Conservation (phyloP, 2,888 invertebrate species). For the Clitarchus hookeri region DNA sequence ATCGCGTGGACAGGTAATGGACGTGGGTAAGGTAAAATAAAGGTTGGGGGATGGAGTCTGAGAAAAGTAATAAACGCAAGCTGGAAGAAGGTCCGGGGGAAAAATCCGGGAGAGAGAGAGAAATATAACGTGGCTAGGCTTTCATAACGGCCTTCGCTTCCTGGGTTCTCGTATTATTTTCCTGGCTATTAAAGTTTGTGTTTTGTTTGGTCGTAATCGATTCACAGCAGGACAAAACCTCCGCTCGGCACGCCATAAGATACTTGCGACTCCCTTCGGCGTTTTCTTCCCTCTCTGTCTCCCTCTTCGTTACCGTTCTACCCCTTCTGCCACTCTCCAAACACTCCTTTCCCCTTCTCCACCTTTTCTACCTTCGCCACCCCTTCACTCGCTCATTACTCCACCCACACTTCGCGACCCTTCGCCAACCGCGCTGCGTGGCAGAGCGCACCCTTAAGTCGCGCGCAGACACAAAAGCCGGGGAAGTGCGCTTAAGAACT, state of each 20-base stretch:
- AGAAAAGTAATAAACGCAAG: conserved; percentile 14
- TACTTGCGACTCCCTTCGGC: not conserved
- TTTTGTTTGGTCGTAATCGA: conserved; percentile 26
- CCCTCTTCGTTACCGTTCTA: not conserved
- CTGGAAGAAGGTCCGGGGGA: not conserved
- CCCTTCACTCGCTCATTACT: conserved; percentile 14
- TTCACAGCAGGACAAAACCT: conserved; percentile 4
- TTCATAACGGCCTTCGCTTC: conserved; percentile 20
- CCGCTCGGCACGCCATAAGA: conserved; percentile 6
- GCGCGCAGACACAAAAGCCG: not conserved
- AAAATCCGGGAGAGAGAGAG: not conserved
- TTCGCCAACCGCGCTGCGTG: not conserved
- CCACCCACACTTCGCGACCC: not conserved
- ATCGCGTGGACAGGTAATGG: not conserved
- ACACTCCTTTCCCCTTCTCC: not conserved
- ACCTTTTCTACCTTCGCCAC: not conserved
- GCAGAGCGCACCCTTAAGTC: not conserved
- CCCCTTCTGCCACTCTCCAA: not conserved
- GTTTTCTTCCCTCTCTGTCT: not conserved
- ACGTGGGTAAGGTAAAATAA: not conserved
- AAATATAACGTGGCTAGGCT: conserved; percentile 22
- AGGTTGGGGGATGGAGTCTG: not conserved
- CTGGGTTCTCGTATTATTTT: conserved; percentile 23
- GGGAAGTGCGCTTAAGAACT: not conserved
- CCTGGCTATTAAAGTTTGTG: conserved; percentile 23